Conservation (phyloP, 1,140 invertebrate genomes). For the Cecropterus lyciades region DNA sequence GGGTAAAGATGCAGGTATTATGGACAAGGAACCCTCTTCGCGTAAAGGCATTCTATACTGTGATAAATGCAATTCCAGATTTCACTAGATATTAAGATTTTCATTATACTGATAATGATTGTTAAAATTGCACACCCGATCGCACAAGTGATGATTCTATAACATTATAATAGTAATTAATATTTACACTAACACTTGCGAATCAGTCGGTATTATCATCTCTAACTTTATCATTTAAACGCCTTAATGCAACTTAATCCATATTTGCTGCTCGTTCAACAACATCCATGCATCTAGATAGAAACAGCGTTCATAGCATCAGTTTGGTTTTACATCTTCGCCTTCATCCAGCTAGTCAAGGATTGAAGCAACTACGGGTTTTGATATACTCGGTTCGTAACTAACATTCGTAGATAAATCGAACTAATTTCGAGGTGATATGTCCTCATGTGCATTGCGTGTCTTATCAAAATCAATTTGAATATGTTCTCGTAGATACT, state of each 20-base stretch:
- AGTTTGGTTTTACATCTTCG: conserved; percentile 12
- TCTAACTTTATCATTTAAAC: conserved; percentile 42
- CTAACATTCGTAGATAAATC: conserved; percentile 53
- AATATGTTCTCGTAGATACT: too few species aligned
- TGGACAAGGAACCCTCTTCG: background rate
- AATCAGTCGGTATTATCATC: conserved; percentile 70
- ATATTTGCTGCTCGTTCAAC: conserved; percentile 39
- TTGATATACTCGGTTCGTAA: conserved; percentile 47
- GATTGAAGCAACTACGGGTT: conserved; percentile 53
- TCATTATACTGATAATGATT: conserved; percentile 19
- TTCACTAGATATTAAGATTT: conserved; percentile 47
- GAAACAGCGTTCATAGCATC: conserved; percentile 13
- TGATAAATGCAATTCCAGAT: conserved; percentile 56
- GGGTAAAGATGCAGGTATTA: conserved; percentile 7
- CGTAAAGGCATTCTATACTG: background rate
- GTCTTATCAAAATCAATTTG: conserved; percentile 30
- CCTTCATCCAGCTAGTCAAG: conserved; percentile 41
- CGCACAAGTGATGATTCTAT: conserved; percentile 64
- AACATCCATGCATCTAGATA: conserved; percentile 33
- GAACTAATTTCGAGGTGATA: conserved; percentile 51
- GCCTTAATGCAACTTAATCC: conserved; percentile 48
- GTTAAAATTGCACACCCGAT: conserved; percentile 52
- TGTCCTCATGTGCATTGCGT: conserved; percentile 42
- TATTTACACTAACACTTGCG: conserved; percentile 78
- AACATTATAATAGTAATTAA: conserved; percentile 64